Percentiles rank a stretch among this genome's conserved stretches.
Conservation (phyloP, 2,888 invertebrate species). For the Lasioglossum pauxillum region DNA sequence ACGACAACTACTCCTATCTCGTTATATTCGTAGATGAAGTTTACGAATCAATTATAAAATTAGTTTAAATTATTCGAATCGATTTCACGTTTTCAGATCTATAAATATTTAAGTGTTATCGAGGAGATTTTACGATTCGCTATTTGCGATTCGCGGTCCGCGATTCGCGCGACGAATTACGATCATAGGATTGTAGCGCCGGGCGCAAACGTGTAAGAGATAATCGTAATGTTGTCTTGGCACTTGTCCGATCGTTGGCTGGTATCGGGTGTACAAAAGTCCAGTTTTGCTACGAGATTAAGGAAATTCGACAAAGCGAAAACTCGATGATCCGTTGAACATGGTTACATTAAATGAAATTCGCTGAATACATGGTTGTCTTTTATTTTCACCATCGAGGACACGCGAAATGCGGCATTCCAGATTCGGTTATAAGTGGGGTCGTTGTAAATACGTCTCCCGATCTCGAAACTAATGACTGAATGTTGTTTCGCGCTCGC, state of each 20-base stretch:
- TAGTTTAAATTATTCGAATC: constrained; percentile 38
- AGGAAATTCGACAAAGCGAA: constrained; percentile 35
- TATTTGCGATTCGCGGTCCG: background rate
- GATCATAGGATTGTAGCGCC: constrained; percentile 33
- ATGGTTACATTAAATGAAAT: constrained; percentile 60
- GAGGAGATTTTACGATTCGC: constrained; percentile 5
- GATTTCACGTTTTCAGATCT: constrained; percentile 29
- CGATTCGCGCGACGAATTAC: constrained; percentile 23
- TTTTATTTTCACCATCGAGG: constrained; percentile 31
- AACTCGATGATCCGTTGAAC: constrained; percentile 45
- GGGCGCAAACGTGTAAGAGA: constrained; percentile 35
- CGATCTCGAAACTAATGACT: background rate
- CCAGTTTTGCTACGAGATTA: constrained; percentile 41
- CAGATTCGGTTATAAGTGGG: background rate
- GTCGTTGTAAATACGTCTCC: background rate
- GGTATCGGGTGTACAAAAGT: constrained; percentile 52
- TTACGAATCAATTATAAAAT: constrained; percentile 18
- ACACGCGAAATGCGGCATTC: background rate
- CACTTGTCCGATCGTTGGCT: constrained; percentile 36
- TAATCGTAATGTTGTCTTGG: constrained; percentile 39
- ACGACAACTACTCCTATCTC: constrained; percentile 28
- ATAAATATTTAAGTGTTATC: constrained; percentile 34
- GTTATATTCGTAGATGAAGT: constrained; percentile 32
- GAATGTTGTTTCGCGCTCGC: background rate
- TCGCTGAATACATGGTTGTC: constrained; percentile 28